phyloP scores from a whole-genome alignment of 2,113 vertebrate species.

The Bettongia penicillata region DNA sequence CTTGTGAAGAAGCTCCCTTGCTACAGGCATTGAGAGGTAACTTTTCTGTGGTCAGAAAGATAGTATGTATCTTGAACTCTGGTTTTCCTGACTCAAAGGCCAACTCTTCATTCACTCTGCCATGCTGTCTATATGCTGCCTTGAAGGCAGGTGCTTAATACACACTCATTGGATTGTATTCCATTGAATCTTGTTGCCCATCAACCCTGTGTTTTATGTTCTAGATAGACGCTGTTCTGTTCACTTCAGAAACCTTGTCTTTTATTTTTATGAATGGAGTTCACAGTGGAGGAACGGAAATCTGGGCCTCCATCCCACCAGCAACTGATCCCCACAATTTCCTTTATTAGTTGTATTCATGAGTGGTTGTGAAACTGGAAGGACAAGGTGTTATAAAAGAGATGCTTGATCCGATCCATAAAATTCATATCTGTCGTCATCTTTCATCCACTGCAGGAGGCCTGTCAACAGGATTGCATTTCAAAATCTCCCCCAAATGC shows the following conservation, averaged over 20 bases:
- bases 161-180: background rate
- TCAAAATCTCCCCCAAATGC: slow-evolving; percentile 12
- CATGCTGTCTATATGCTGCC: background rate
- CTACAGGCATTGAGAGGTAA: background rate
- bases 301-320: slow-evolving; percentile 21
- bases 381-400: slow-evolving; percentile 58
- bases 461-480: slow-evolving; percentile 42
- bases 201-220: slow-evolving; percentile 50
- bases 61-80: background rate
- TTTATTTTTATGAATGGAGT: slow-evolving; percentile 66
- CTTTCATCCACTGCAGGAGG: slow-evolving; percentile 38
- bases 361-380: slow-evolving; percentile 34
- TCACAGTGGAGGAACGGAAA: slow-evolving; percentile 63
- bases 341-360: background rate
- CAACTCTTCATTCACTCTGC: background rate
- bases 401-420: slow-evolving; percentile 50
- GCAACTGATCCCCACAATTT: slow-evolving; percentile 28
- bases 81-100: background rate
- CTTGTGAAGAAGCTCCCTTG: background rate
- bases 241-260: slow-evolving; percentile 62
- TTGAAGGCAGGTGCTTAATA: background rate
- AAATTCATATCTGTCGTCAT: slow-evolving; percentile 25
- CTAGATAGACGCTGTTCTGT: slow-evolving; percentile 45
- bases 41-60: background rate
- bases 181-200: background rate